Conservation (phyloP, 2,888 invertebrate genomes). For the Nomada ruficornis region DNA sequence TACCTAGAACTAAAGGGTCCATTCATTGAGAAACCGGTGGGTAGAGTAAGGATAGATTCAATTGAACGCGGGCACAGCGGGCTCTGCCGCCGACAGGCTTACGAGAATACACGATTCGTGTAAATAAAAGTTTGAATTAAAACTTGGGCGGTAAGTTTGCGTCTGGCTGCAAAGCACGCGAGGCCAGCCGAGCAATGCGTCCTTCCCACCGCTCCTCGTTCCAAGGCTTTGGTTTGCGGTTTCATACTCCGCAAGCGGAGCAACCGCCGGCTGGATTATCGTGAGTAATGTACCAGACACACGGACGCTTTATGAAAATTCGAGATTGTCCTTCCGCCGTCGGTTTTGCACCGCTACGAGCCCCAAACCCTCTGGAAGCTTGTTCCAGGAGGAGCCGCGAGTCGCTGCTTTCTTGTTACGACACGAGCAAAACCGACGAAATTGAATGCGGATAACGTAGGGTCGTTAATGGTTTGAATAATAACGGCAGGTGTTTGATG, state of each 20-base stretch:
- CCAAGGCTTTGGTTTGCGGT: slow-evolving; percentile 67
- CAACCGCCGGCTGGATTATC: slow-evolving; percentile 73
- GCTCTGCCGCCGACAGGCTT: slow-evolving; percentile 49
- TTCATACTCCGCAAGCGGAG: slow-evolving; percentile 65
- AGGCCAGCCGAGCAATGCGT: slow-evolving; percentile 3
- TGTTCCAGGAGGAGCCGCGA: background rate
- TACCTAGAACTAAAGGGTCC: too few relatives aligned
- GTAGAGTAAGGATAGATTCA: background rate
- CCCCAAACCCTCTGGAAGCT: slow-evolving; percentile 11
- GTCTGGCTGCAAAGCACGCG: slow-evolving; percentile 52
- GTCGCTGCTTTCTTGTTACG: slow-evolving; percentile 41
- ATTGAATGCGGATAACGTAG: slow-evolving; percentile 25
- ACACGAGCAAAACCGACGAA: slow-evolving; percentile 2
- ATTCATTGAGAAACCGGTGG: too few relatives aligned
- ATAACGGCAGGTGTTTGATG: slow-evolving; percentile 18
- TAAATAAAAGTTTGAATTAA: slow-evolving; percentile 79
- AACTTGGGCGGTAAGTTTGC: slow-evolving; percentile 74
- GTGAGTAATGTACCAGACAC: slow-evolving; percentile 75
- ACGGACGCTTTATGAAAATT: slow-evolving; percentile 73
- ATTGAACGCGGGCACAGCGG: slow-evolving; percentile 10
- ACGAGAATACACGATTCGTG: slow-evolving; percentile 73
- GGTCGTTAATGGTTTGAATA: slow-evolving; percentile 40
- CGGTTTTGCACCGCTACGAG: slow-evolving; percentile 42
- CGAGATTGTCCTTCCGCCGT: slow-evolving; percentile 68
- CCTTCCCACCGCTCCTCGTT: slow-evolving; percentile 31